These are phyloP conservation scores for Cairina moschata DNA, from an alignment of 2,113 vertebrate genomes.

Conservation along the genomic window DNA sequence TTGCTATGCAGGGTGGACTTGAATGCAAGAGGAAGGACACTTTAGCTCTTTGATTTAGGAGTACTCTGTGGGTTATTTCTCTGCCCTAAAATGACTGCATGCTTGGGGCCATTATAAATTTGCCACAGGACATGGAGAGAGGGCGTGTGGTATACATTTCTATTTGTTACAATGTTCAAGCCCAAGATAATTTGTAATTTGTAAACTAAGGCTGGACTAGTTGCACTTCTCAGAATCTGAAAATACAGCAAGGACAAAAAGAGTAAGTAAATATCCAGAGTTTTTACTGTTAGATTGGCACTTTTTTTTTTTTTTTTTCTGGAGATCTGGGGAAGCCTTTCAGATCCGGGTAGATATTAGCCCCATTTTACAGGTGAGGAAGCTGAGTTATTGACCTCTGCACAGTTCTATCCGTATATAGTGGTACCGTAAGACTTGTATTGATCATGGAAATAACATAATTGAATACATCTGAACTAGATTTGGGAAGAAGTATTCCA, in stretches of 20 bases:
- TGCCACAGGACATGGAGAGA: not conserved
- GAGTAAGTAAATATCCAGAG: not conserved
- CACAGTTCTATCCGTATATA: not conserved
- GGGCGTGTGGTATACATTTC: fast-evolving
- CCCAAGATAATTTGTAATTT: not conserved
- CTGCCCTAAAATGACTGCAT: not conserved
- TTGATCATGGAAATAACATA: not conserved
- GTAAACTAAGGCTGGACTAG: not conserved
- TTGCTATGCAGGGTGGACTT: not conserved
- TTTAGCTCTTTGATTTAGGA: not conserved
- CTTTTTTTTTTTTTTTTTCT: not conserved
- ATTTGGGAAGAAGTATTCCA: not conserved
- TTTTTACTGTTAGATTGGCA: not conserved
- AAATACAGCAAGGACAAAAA: not conserved
- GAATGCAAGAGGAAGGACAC: not conserved
- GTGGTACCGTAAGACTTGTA: not conserved
- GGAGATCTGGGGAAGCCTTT: not conserved
- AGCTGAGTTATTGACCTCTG: not conserved
- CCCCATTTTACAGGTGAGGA: not conserved
- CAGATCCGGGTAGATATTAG: not conserved
- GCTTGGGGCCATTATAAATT: not conserved
- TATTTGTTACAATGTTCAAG: not conserved
- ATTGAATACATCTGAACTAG: not conserved
- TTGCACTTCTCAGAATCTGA: not conserved
- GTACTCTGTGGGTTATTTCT: not conserved